Evolutionary conservation across 1,140 invertebrate species (phyloP).

Genomic region (Ips typographus): DNA sequence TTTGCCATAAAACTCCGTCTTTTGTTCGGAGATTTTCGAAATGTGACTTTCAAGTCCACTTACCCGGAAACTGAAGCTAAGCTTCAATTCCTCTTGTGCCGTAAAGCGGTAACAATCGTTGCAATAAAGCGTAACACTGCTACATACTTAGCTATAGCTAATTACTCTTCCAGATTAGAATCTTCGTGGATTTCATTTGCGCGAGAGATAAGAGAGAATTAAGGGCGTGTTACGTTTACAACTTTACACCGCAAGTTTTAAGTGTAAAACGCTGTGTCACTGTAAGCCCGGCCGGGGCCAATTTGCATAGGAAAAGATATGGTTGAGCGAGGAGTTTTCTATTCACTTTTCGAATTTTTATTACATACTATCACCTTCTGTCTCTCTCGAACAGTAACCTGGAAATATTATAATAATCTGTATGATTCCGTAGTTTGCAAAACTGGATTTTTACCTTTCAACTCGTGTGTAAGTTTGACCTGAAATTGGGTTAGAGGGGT

Average conservation of each 20-base stretch:
- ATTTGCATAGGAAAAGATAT: slow-evolving; percentile 25
- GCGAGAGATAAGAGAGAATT: slow-evolving; percentile 20
- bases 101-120: not conserved
- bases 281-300: slow-evolving; percentile 11
- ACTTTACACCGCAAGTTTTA: slow-evolving; percentile 30
- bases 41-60: no score
- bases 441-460: no score
- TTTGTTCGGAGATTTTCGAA: no score
- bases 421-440: no score
- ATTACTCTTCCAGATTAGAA: slow-evolving; percentile 24
- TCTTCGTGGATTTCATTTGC: slow-evolving; percentile 17
- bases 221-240: slow-evolving; percentile 30
- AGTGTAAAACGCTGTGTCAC: slow-evolving; percentile 24
- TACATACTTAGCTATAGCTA: slow-evolving; percentile 11
- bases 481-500: no score
- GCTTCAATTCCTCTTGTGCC: not conserved
- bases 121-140: not conserved
- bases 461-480: no score
- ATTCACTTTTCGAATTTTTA: slow-evolving; percentile 18
- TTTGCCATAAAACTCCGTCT: no score
- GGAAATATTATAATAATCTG: no score
- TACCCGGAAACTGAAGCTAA: not conserved
- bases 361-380: not conserved
- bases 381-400: no score
- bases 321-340: slow-evolving; percentile 14